Evolutionary conservation across 2,113 vertebrate genomes (phyloP), one percentile per base, ranked within the genome.

Genomic region (Typhlomys cinereus): DNA sequence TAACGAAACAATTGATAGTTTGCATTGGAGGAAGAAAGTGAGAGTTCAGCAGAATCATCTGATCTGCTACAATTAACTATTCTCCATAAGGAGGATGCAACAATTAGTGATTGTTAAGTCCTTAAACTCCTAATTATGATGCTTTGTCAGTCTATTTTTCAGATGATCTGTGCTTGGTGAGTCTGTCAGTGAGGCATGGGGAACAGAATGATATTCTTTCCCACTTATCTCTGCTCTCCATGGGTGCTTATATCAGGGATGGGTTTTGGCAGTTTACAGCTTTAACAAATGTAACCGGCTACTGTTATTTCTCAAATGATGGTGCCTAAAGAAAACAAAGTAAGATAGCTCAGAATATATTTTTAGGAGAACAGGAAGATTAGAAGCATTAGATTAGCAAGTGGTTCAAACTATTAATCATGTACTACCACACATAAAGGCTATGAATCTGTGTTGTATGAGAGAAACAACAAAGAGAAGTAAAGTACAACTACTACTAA

Each of bases 341-440:
- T 64, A 75, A 89, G 87, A 88, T 79, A 90, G 52, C 73, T 64
- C 79, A 87, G 89, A 85, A 71, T 89, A 79, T 5, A 54, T 93
- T 93, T 92, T 85, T 34, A 57, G 59, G 88, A 90, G 62, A 83
- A 84, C 92, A 89, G 83, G 46, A 78, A 96, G 91, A 92, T 96
- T 94, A 92, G 64, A 93, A 94, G 74, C 85, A 92, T 41, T 20
- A 90, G 90, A 87, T 94, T 93, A 95, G 62, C 61, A 87, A 89
- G n/a, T 36, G 44, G 44, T 41, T 84, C 62, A 82, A 54, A 46
- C 81, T 79, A 90, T 94, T 95, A 89, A 94, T 90, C 92, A 92
- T 67, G 44, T n/a, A 91, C 86, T 71, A 36, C 79, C 5, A 14
- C 62, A 62, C 8, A 25, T 75, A 85, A 85, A 39, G 78, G 62